Base-by-base conservation (phyloP, 1,140 invertebrate genomes). In the Cataglyphis hispanica region DNA sequence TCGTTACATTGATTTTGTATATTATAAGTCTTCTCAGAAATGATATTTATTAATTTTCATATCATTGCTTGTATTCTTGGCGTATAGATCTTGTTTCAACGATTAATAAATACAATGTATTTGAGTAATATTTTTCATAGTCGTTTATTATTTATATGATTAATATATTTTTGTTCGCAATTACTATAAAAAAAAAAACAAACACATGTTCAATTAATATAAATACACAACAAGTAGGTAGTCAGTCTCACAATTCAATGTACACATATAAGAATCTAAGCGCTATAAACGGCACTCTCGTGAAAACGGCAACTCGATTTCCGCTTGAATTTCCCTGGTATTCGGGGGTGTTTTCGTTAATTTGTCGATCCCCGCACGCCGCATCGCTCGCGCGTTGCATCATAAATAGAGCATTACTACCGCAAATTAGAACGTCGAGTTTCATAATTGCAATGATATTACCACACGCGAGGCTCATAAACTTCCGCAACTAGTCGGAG, bases 401-500 rank as follows among this genome's bases (percentile, higher is more conserved):
- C 78, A 86, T 86, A 87, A 89, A 87, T 90, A 87, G 74, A 76
- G 50, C 87, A 86, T 89, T 89, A 87, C 85, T 63, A 77, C 72
- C 89, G 85, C 80, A 85, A 83, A 90, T 90, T 89, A 75, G 89
- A 90, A 89, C 89, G 85, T 40, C 19, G 81, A 69, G 77, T 58
- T 87, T 66, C 87, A 75, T 89, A 90, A 90, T 90, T 90, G 86
- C 78, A 87, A 89, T 74, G 86, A 87, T 87, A 85, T 89, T 81
- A 87, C 80, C 50, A 75, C 85, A 80, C 85, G 80, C 80, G 87
- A 89, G 80, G 78, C 88, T 90, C 88, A 85, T 90, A 87, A 87
- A 90, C 88, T 89, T 84, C 53, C 78, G 67, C 86, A 89, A 89
- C 88, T 86, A 76, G 85, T 78, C 76, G 61, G 85, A 89, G 67